Base-by-base conservation (phyloP, 2,888 invertebrate genomes). In the Epistrophe eligans region DNA sequence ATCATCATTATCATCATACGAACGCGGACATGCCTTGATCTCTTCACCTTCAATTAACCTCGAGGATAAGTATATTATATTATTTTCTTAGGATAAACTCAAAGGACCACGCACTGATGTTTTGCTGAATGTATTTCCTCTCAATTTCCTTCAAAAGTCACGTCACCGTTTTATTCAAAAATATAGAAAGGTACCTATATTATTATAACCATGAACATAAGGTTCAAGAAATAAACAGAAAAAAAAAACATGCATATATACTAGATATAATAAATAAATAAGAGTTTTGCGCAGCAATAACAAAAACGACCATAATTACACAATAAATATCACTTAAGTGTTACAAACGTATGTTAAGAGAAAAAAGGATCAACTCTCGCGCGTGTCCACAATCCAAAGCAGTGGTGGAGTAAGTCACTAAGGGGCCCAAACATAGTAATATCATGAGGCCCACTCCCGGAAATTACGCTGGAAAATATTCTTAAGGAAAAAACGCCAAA, bases 301-400 rank as follows among this genome's bases (percentile, higher is more conserved):
- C 73, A 71, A 79, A 76, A 72, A 50, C 72, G 57, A 81, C 77
- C 85, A 82, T 87, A 87, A 87, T 87, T 87, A 76, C 71, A 74
- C 79, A 74, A 87, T 87, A 87, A 87, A 87, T 87, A 87, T 87
- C 85, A 87, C 74, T 82, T 82, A 82, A 79, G 73, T 52, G 64
- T 71, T 71, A 66, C 62, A 67, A 84, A 66, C 66, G 71, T 50
- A 70, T 70, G 55, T 40, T 70, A 40, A 70, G 19, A 38, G 24
- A 32, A 55, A 28, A 70, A 87, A 79, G 85, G 85, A 87, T 87
- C 85, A 87, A 82, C 38, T 64, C 50, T 70, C 50, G 82, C 85
- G 85, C 85, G 85, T 87, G 85, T 82, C 85, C 60, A 82, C 71
- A 74, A 79, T 43, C 11, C 6, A 0, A 1, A 2, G 4, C 62